Evolutionary conservation across 2,797 vertebrate species (phyloP).

Genomic region (Lepus oiostolus): DNA sequence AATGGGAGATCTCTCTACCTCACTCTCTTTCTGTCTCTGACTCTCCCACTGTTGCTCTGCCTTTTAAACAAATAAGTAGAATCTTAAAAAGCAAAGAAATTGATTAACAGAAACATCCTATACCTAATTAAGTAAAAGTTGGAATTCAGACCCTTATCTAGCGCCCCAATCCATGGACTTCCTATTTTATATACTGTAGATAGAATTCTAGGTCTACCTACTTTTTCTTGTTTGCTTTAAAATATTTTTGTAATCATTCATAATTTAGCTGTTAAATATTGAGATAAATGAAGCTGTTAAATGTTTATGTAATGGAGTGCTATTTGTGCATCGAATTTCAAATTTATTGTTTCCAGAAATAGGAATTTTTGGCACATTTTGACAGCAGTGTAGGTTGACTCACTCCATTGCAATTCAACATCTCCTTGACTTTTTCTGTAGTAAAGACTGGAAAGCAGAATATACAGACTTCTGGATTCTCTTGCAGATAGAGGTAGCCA

Average conservation of each 20-base stretch:
- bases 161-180: not conserved
- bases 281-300: slow-evolving; percentile 3
- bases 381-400: not conserved
- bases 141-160: not conserved
- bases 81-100: not conserved
- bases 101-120: not conserved
- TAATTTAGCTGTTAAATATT: not conserved
- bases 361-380: slow-evolving; percentile 12
- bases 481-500: not conserved
- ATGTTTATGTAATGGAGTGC: not conserved
- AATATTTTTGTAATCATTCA: not conserved
- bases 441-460: slow-evolving; percentile 21
- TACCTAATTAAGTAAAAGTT: not conserved
- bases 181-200: not conserved
- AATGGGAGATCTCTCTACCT: too few species aligned
- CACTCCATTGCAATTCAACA: not conserved
- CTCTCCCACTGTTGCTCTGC: too few species aligned
- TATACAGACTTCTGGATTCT: not conserved
- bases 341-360: slow-evolving; percentile 36
- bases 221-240: not conserved
- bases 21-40: too few species aligned
- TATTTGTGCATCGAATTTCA: slow-evolving; percentile 34
- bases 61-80: too few species aligned
- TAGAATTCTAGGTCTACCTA: not conserved
- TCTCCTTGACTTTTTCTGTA: not conserved